phyloP scores from a whole-genome alignment of 2,113 vertebrate species.

The Mus musculus region DNA sequence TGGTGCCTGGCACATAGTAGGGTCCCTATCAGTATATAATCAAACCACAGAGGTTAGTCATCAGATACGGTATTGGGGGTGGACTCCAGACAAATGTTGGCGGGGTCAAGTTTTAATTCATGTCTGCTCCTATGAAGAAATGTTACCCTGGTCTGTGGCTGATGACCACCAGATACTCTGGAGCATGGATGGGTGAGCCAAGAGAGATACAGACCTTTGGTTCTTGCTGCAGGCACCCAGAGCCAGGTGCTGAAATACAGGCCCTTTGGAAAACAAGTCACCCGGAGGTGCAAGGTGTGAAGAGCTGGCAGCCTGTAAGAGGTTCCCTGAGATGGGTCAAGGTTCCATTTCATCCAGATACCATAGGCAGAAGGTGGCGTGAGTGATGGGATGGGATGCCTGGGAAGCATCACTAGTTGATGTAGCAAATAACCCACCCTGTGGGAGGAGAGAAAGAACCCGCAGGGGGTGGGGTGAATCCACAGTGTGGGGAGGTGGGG shows the following conservation, averaged over 20 bases:
- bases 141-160: neutral
- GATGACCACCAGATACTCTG: neutral
- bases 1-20: neutral
- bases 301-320: neutral
- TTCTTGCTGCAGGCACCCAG: neutral
- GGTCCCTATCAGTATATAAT: neutral
- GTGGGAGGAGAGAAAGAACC: neutral
- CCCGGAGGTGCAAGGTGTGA: neutral
- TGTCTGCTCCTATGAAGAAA: neutral
- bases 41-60: neutral
- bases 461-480: neutral
- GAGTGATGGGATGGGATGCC: neutral
- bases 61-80: neutral
- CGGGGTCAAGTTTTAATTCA: neutral
- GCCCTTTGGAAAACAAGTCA: neutral
- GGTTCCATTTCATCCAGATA: neutral
- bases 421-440: neutral
- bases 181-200: neutral
- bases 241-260: neutral
- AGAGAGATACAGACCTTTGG: neutral
- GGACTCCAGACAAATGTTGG: neutral
- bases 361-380: neutral
- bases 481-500: neutral
- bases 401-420: fast-evolving
- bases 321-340: neutral